Evolutionary conservation across 2,888 invertebrate species (phyloP), one percentile per base, ranked within the genome.

Genomic region (Aporophyla lueneburgensis): DNA sequence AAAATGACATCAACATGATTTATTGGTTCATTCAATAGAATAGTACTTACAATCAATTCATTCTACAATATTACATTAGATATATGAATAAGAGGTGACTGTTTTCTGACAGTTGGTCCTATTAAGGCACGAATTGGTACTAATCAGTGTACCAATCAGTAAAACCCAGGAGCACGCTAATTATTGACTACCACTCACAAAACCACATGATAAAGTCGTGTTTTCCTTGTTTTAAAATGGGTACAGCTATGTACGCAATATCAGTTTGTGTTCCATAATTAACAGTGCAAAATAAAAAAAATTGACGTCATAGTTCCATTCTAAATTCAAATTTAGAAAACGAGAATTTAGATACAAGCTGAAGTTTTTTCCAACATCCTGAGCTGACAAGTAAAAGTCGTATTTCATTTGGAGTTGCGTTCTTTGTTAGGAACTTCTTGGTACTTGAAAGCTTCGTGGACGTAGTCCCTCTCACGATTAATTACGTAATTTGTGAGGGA

Each of bases 391-490:
- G 67, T 80, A 77, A 86, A 83, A 83, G 74, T 86, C 77, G 72
- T 84, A 80, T 77, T 84, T 80, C 74, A 80, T 83, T 84, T 71
- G 62, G 68, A 74, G 54, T 59, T 58, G 62, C 46, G 71, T 83
- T 83, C 85, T 86, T 83, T 84, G 78, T 86, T 74, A 66, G 16
- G 71, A 86, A 78, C 73, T 84, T 78, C 77, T 78, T 74, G 71
- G 77, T 69, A 51, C 65, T 74, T 67, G 58, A 72, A 62, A 75
- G 84, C 70, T 61, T 63, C 40, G 73, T 67, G 59, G 76, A 74
- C 68, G 66, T 43, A 74, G 70, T 71, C 68, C 62, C 73, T 72
- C 68, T 79, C 71, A 67, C 71, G 70, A 86, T 86, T 83, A 84
- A 86, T 84, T 83, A 86, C 54, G 75, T 70, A 76, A 79, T 86